These are phyloP conservation scores for Clarias laeviceps DNA, from an alignment of 2,797 vertebrate species.

Conservation along the genomic window DNA sequence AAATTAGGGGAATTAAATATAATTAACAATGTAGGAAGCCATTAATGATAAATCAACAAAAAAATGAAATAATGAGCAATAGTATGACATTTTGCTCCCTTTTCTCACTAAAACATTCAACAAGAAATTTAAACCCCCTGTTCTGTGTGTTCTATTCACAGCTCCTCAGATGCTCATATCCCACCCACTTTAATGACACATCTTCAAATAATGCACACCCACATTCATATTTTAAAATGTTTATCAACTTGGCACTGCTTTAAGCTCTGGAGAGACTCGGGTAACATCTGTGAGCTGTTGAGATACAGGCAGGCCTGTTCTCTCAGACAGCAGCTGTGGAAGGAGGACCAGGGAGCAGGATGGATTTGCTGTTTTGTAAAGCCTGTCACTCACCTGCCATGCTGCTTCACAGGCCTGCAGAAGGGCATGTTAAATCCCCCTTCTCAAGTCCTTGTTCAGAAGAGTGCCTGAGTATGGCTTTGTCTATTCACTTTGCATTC, in stretches of 20 bases:
- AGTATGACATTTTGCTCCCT: background rate
- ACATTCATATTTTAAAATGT: slow-evolving; percentile 40
- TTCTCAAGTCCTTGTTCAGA: slow-evolving; percentile 31
- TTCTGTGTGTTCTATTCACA: background rate
- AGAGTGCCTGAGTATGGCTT: slow-evolving; percentile 5
- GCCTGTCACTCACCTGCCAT: slow-evolving; percentile 51
- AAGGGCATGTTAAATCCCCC: slow-evolving; percentile 45
- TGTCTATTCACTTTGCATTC: background rate
- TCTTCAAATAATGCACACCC: slow-evolving; percentile 32
- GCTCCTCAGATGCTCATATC: background rate
- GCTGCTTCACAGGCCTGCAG: slow-evolving; percentile 42
- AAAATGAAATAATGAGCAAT: background rate
- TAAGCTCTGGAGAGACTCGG: slow-evolving; percentile 30
- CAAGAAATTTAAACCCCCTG: background rate
- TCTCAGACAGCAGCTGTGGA: slow-evolving; percentile 27
- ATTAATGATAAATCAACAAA: background rate
- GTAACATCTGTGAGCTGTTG: slow-evolving; percentile 43
- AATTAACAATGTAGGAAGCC: background rate
- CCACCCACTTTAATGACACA: slow-evolving; percentile 27
- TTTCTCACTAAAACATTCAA: background rate
- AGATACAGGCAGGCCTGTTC: slow-evolving; percentile 36
- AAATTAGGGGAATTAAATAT: background rate
- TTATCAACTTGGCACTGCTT: slow-evolving; percentile 23
- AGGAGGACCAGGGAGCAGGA: slow-evolving; percentile 21
- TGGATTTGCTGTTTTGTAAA: slow-evolving; percentile 44